Evolutionary conservation across 2,113 vertebrate species (phyloP).

Genomic region (Eulacestoma nigropectus): DNA sequence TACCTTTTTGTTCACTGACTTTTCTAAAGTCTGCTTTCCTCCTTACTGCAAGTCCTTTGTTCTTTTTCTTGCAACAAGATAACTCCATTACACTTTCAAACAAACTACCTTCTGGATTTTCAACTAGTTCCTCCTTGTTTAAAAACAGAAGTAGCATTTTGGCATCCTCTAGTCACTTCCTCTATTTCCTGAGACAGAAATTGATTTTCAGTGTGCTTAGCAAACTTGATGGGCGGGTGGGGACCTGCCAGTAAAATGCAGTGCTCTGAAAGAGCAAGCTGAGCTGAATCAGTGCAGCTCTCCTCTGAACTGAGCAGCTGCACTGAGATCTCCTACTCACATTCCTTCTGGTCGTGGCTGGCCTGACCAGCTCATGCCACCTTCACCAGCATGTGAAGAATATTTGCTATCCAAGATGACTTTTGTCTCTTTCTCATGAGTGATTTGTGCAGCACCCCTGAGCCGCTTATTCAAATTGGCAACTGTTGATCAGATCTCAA

Average conservation of each 20-base stretch:
- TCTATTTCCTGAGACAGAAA: neutral
- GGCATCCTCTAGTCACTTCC: neutral
- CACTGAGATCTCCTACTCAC: neutral
- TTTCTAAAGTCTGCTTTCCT: neutral
- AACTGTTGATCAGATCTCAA: neutral
- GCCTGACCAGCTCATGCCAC: neutral
- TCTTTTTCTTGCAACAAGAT: neutral
- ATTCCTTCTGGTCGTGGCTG: neutral
- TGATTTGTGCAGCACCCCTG: neutral
- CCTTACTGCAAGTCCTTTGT: neutral
- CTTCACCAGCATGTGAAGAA: neutral
- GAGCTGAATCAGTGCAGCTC: neutral
- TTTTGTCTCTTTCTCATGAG: neutral
- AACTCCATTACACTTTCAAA: neutral
- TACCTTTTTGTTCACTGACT: neutral
- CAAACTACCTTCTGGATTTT: neutral
- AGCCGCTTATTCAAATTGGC: neutral
- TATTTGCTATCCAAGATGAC: neutral
- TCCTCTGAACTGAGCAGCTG: neutral
- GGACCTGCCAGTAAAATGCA: neutral
- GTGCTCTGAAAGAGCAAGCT: neutral
- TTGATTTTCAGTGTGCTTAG: neutral
- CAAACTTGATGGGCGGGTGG: neutral
- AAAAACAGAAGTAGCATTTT: neutral
- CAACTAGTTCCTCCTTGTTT: neutral